A percentile compares a stretch with the other conserved stretches of the same genome.
phyloP scores from a whole-genome alignment of 2,797 vertebrate genomes.

The Mormyrus proboscirostris region DNA sequence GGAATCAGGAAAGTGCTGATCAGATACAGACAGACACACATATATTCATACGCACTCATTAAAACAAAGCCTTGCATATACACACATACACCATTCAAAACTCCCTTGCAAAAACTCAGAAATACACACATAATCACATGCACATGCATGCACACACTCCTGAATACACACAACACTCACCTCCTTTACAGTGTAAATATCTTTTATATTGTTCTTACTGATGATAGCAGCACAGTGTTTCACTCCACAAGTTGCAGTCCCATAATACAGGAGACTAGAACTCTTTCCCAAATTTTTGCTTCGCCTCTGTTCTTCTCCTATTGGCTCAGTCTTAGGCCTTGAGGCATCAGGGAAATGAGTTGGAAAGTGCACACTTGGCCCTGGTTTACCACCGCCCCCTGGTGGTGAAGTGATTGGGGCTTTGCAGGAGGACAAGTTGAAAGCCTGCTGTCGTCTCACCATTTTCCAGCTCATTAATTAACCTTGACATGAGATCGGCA shows the following conservation, averaged over 20 bases:
- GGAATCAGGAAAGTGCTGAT: background rate
- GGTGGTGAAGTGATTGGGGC: slow-evolving; percentile 8
- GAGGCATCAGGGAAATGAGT: background rate
- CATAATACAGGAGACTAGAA: background rate
- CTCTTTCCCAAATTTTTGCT: slow-evolving; percentile 7
- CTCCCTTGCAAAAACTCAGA: background rate
- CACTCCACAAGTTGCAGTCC: background rate
- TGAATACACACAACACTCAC: background rate
- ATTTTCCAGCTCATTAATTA: background rate
- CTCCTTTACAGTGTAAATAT: background rate
- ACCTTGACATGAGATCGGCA: background rate
- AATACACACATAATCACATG: background rate
- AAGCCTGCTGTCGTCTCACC: background rate
- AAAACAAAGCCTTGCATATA: background rate
- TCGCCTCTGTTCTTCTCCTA: background rate
- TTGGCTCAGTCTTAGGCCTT: background rate
- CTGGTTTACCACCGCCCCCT: background rate
- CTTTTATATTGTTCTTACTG: background rate
- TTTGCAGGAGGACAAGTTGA: background rate
- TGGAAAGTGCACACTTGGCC: background rate
- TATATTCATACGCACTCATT: background rate
- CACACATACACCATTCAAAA: background rate
- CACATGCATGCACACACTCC: background rate
- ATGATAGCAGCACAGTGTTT: background rate
- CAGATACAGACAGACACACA: background rate